These are phyloP conservation scores for Cephalopterus ornatus DNA, from an alignment of 2,113 vertebrate species.

Conservation along the genomic window DNA sequence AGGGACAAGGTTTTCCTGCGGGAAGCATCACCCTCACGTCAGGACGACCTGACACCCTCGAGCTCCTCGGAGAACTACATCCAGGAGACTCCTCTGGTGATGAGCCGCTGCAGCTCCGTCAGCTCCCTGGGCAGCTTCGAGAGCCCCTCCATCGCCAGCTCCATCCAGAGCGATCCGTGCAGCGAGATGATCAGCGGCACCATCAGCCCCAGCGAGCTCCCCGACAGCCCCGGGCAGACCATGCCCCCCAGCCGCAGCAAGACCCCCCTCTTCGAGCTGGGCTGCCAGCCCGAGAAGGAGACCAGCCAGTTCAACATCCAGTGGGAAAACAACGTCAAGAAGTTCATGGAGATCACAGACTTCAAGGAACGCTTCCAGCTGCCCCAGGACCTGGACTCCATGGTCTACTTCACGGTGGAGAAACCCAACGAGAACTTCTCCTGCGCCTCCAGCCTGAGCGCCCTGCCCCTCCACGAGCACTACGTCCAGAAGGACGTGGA, in stretches of 20 bases:
- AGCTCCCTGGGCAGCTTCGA: slow-evolving; percentile 96
- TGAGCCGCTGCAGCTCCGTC: slow-evolving; percentile 97
- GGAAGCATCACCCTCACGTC: slow-evolving; percentile 71
- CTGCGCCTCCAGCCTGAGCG: slow-evolving; percentile 95
- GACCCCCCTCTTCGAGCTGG: slow-evolving; percentile 86
- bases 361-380: slow-evolving; percentile 93
- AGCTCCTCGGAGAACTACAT: slow-evolving; percentile 96
- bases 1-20: slow-evolving; percentile 76
- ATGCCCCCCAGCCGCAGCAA: slow-evolving; percentile 98
- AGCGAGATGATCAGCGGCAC: slow-evolving; percentile 96
- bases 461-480: slow-evolving; percentile 92
- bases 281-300: slow-evolving; percentile 74
- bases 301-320: slow-evolving; percentile 82
- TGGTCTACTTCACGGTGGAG: slow-evolving; percentile 97
- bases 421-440: slow-evolving; percentile 98
- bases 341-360: slow-evolving; percentile 93
- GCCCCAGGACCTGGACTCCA: slow-evolving; percentile 90
- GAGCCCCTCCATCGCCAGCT: slow-evolving; percentile 94
- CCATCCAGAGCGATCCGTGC: slow-evolving; percentile 96
- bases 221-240: slow-evolving; percentile 96
- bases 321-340: slow-evolving; percentile 92
- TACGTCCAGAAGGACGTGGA: slow-evolving; percentile 97
- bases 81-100: slow-evolving; percentile 93
- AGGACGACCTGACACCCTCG: slow-evolving; percentile 88
- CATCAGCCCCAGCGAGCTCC: slow-evolving; percentile 94